Base-by-base conservation (phyloP, 2,888 invertebrate genomes). In the Pollenia griseotomentosa region DNA sequence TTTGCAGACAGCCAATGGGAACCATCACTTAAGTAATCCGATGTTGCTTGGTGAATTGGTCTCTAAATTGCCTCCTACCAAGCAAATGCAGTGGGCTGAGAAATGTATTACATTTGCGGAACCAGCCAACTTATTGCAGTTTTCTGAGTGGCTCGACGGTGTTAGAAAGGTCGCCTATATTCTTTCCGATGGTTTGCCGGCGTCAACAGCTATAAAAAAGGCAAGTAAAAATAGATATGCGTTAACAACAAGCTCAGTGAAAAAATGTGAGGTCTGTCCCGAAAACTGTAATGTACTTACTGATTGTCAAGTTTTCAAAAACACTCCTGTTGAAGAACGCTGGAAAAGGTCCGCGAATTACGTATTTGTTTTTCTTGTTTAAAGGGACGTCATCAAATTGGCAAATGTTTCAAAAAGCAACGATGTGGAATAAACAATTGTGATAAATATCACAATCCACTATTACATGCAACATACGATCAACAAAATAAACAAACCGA, bases 51-150 rank as follows among this genome's bases (percentile, higher is more conserved):
- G 74, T 16, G 82, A 82, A 11, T 23, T 59, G 23, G 16, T 59
- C 11, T 8, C 10, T 6, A 59, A 86, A 40, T 48, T 82, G 33
- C 81, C 77, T 3, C 11, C 23, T 5, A 12, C 74, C 2, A 70
- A 59, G 12, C 77, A 77, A 33, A 71, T 85, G 73, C 71, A 81
- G n/a, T 85, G 85, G 85, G 68, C 74, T 14, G 85, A 81, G 40
- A 81, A 65, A 77, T 80, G 75, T 53, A 14, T 61, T 44, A 11
- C 40, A n/a, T 4, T 71, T 1, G 51, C 42, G 0, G n/a, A 8
- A 2, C 23, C 78, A 1, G n/a, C 48, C 10, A 61, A 55, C n/a
- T 19, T 78, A 8, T 3, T 48, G 7, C 75, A 71, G 12, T 77
- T 85, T 44, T 70, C 70, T 57, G 7, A 79, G 4, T 85, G 84